Evolutionary conservation across 2,888 invertebrate genomes (phyloP), one percentile per base, ranked within the genome.

Genomic region (Hydraecia micacea): DNA sequence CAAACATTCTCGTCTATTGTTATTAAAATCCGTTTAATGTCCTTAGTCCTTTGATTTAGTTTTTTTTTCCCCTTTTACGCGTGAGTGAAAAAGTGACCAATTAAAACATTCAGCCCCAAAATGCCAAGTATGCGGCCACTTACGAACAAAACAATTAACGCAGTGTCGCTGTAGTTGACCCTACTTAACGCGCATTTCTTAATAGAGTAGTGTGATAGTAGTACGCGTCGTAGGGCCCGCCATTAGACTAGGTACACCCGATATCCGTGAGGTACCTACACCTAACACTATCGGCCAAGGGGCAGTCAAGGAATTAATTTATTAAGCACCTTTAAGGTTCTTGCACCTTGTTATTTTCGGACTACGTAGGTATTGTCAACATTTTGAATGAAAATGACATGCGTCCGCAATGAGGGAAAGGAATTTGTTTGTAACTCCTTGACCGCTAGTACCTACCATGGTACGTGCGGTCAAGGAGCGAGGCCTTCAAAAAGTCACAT

Each of bases 91-190:
- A 65, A 25, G 7, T 69, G 2, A 18, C 25, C 11, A 32, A 58
- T 49, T 39, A n/a, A 32, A 79, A 21, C 11, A 73, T 58, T n/a
- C 36, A 32, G 65, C 15, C 60, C 42, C 46, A 32, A 49, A 67
- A 25, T 58, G 39, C 15, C 58, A 28, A 58, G 11, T 28, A 79
- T 66, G 80, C 11, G 69, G 52, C 18, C n/a, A 36, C 70, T 36
- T 25, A 69, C 15, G 28, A 83, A 58, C 58, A 21, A 70, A 79
- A 60, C 70, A 66, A 84, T 79, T 28, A 49, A 11, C 9, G 7
- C 21, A 28, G 55, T 25, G 80, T 79, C 81, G 39, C 46, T 18
- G 0, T 66, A 55, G n/a, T 81, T 81, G 71, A 84, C 81, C 80
- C 71, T 55, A 46, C 13, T 79, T 79, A 71, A 32, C 62, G 84